phyloP scores from a whole-genome alignment of 2,888 invertebrate genomes.

The Nymphalis urticae region DNA sequence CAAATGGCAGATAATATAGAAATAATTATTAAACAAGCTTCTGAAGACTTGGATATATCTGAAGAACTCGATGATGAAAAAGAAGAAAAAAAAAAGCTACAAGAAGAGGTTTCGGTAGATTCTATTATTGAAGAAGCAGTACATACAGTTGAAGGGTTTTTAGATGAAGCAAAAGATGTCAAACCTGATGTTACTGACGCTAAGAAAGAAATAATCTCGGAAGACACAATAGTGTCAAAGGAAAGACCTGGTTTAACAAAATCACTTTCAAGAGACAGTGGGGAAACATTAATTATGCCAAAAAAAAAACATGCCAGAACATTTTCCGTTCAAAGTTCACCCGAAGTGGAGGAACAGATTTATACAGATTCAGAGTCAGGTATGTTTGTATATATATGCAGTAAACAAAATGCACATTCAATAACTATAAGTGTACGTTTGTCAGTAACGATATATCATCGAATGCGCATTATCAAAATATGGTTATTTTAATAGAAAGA shows the following conservation, averaged over 20 bases:
- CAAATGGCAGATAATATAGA: slow-evolving; percentile 79
- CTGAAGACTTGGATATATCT: slow-evolving; percentile 72
- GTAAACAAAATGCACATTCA: too few species aligned
- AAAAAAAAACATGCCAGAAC: slow-evolving; percentile 75
- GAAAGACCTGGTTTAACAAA: slow-evolving; percentile 72
- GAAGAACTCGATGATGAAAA: slow-evolving; percentile 61
- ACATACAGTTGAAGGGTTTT: slow-evolving; percentile 67
- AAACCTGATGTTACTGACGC: slow-evolving; percentile 55
- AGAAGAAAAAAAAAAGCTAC: slow-evolving; percentile 48
- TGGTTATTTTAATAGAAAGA: too few species aligned
- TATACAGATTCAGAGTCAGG: slow-evolving; percentile 80
- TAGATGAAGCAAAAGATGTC: slow-evolving; percentile 56
- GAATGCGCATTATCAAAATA: too few species aligned
- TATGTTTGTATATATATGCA: slow-evolving; percentile 37
- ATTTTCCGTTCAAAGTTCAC: slow-evolving; percentile 79
- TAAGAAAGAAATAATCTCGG: slow-evolving; percentile 57
- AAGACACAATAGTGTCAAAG: slow-evolving; percentile 60
- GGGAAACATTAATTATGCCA: slow-evolving; percentile 73
- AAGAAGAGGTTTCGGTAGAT: slow-evolving; percentile 70
- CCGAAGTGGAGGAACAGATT: slow-evolving; percentile 79
- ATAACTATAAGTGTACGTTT: too few species aligned
- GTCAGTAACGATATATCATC: too few species aligned
- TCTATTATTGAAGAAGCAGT: slow-evolving; percentile 76
- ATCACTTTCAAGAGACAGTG: slow-evolving; percentile 75
- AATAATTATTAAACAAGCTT: slow-evolving; percentile 77